These are phyloP conservation scores for Chionis minor DNA, from an alignment of 2,113 vertebrate genomes.

Conservation along the genomic window DNA sequence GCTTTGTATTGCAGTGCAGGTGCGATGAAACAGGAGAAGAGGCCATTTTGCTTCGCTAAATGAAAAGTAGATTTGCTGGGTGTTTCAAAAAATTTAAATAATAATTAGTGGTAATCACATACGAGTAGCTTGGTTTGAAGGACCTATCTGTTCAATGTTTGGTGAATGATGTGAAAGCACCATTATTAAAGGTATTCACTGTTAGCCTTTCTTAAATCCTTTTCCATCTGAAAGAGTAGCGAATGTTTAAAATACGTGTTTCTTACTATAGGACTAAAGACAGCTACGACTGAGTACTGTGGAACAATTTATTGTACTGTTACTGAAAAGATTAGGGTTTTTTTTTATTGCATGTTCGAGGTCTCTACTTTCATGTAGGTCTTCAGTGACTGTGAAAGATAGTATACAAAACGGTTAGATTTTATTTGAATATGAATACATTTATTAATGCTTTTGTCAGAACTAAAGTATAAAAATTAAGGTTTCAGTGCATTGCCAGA, in stretches of 20 bases:
- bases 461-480: not conserved
- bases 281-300: not conserved
- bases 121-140: not conserved
- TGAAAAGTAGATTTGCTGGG: not conserved
- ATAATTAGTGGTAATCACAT: conserved; percentile 4
- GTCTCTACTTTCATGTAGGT: not conserved
- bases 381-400: not conserved
- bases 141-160: not conserved
- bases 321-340: not conserved
- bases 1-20: not conserved
- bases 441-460: not conserved
- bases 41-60: conserved; percentile 51
- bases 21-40: not conserved
- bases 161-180: not conserved
- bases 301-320: not conserved
- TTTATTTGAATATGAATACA: not conserved
- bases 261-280: not conserved
- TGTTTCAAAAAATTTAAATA: not conserved
- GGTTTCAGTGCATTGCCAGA: not conserved
- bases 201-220: not conserved
- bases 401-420: not conserved
- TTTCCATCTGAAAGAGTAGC: not conserved
- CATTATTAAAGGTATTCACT: not conserved
- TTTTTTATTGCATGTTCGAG: not conserved
- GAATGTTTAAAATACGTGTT: not conserved